Base-by-base conservation (phyloP, 2,888 invertebrate species). In the Arrhopalites spinosus region DNA sequence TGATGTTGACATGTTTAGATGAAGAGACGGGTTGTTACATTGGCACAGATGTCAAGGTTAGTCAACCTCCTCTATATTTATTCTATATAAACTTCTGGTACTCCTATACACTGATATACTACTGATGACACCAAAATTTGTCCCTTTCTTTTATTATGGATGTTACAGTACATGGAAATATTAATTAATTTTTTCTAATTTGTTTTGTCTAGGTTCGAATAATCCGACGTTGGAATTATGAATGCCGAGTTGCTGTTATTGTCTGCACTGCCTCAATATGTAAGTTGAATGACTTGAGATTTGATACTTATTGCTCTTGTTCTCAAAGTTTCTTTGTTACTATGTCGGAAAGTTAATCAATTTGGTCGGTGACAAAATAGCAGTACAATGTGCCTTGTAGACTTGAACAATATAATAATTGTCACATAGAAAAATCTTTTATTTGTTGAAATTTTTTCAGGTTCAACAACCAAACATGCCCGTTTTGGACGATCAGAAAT, bases 11-110 rank as follows among this genome's bases (percentile, higher is more conserved):
- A n/a, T n/a, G n/a, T n/a, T n/a, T 85, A 94, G 94, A 94, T 85
- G 94, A 94, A 87, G 94, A 95, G 85, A 93, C 94, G 66, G 94
- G 94, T n/a, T 93, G 92, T 85, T 93, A 92, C 81, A 88, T 94
- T 11, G 91, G 92, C 74, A 91, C 91, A 83, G 82, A 82, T 20
- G 93, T 92, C 84, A 92, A 93, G 83, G 92, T 94, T n/a, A n/a
- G n/a, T n/a, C n/a, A n/a, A n/a, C n/a, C n/a, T n/a, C n/a, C n/a
- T n/a, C n/a, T n/a, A n/a, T n/a, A n/a, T n/a, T n/a, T n/a, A n/a
- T n/a, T n/a, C n/a, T n/a, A n/a, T n/a, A n/a, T n/a, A n/a, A n/a
- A n/a, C n/a, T n/a, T n/a, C n/a, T n/a, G n/a, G n/a, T n/a, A n/a
- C n/a, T n/a, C n/a, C n/a, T n/a, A n/a, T n/a, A n/a, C n/a, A n/a